Conservation (phyloP, 2,797 vertebrate species). For the Chaenodraco wilsoni region DNA sequence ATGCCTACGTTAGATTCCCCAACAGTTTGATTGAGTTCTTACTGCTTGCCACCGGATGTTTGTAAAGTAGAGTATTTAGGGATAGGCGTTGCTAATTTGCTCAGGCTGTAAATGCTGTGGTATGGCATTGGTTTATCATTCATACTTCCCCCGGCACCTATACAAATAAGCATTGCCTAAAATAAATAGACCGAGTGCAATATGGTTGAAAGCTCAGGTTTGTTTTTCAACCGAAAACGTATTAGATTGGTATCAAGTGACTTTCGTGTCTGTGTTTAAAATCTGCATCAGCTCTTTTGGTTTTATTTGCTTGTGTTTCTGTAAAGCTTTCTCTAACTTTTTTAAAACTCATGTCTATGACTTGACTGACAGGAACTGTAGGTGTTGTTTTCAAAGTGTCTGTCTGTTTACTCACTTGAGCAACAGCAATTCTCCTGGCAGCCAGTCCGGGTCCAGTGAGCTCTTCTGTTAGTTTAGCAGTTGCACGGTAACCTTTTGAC, state of each 20-base stretch:
- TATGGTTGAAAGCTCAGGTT: neutral
- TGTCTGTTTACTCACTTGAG: neutral
- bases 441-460: neutral
- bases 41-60: no score
- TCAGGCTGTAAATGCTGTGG: no score
- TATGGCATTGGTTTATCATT: no score
- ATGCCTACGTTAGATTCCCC: neutral
- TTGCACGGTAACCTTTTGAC: neutral
- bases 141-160: no score
- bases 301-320: neutral
- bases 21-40: neutral
- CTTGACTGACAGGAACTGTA: neutral
- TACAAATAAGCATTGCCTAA: no score
- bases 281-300: neutral
- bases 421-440: neutral
- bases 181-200: neutral
- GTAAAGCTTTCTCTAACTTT: neutral
- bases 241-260: neutral
- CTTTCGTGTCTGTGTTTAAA: neutral
- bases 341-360: neutral
- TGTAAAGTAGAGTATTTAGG: no score
- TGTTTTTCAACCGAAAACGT: neutral
- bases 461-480: neutral
- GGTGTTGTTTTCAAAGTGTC: neutral
- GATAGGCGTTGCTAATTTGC: no score